Evolutionary conservation across 2,797 vertebrate genomes (phyloP).

Genomic region (Acanthopagrus latus): DNA sequence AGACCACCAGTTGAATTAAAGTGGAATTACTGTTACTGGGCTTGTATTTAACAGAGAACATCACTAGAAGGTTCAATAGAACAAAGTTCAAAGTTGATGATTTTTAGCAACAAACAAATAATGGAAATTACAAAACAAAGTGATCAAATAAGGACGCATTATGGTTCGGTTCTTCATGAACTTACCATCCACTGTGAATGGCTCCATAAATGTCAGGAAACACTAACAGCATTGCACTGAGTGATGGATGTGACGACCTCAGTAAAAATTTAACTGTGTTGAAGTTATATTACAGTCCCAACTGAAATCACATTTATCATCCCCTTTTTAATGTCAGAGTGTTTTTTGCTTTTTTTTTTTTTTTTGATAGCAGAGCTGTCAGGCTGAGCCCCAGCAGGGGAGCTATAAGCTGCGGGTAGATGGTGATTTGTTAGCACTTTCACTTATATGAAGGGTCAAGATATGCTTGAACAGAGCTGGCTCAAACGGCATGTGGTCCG

Average conservation of each 20-base stretch:
- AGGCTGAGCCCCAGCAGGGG: background rate
- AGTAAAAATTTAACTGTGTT: background rate
- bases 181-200: background rate
- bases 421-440: background rate
- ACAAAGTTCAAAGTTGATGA: background rate
- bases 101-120: background rate
- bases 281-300: background rate
- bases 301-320: background rate
- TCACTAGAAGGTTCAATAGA: no score
- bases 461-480: background rate
- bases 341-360: background rate
- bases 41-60: background rate
- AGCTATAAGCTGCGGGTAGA: background rate
- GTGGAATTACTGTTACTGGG: background rate
- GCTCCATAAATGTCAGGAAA: background rate
- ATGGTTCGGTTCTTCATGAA: background rate
- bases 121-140: background rate
- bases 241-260: background rate
- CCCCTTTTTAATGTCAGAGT: background rate
- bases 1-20: background rate
- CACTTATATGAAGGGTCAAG: background rate
- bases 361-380: background rate
- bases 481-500: background rate
- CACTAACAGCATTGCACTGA: background rate
- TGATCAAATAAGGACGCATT: background rate